Evolutionary conservation across 2,797 vertebrate species (phyloP), one percentile per base, ranked within the genome.

Genomic region (Parotocinclus haroldoi): DNA sequence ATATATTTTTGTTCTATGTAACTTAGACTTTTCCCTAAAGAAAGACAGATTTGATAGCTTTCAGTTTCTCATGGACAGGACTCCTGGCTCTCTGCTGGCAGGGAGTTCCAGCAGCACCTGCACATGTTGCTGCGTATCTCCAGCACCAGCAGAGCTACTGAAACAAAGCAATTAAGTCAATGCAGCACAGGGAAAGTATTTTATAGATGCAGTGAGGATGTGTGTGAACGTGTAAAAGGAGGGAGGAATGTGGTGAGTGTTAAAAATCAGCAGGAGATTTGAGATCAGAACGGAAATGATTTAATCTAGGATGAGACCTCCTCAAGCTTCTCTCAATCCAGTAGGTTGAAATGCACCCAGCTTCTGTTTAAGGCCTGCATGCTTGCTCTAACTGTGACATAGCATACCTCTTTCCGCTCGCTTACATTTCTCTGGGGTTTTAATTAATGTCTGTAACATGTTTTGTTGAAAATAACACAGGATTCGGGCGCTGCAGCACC

Each of bases 121-220:
- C 86, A 86, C 83, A 85, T 84, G 84, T 84, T 76, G 73, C 83
- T 84, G 79, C 77, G 82, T 84, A 85, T 83, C 77, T 78, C 71
- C 63, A 73, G 80, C 66, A 57, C 63, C 62, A 56, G 69, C 54
- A 81, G 82, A 83, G 81, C 79, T 66, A 44, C 56, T 74, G 79
- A 83, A 88, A 85, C 81, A 86, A 87, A 83, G 83, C 85, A 86
- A 84, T 86, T 85, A 85, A 83, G 72, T 58, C 58, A 66, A 71
- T 72, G 71, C 76, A 68, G 71, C 75, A 68, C 11, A 63, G 64
- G 63, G 66, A 71, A 19, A 56, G 48, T 66, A 52, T 66, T 76
- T 72, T 61, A 72, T 63, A 52, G 75, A 65, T 62, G 68, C 60
- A 58, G 69, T 69, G 57, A 68, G 68, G 65, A 66, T 75, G 62